Conservation (phyloP, 2,888 invertebrate genomes). For the Chydorus sphaericus region DNA sequence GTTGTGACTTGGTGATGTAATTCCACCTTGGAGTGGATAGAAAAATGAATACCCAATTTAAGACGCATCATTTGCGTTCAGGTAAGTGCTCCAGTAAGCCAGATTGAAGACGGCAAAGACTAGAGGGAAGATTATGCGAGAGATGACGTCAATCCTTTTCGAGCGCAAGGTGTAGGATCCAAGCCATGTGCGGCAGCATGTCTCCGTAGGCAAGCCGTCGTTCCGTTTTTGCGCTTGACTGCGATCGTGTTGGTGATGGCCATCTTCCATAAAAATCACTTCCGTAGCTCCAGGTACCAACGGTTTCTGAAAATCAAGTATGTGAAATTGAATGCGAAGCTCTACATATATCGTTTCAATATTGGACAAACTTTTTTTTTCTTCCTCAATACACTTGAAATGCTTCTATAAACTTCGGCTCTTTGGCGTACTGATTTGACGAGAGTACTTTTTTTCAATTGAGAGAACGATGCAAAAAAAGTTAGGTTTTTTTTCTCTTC, state of each 20-base stretch:
- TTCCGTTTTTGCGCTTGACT: not conserved
- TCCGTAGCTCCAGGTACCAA: constrained; percentile 8
- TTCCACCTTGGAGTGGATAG: not conserved
- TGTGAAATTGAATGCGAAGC: too few relatives aligned
- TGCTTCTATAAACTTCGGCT: too few relatives aligned
- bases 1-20: too few relatives aligned
- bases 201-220: not conserved
- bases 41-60: not conserved
- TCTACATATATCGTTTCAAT: too few relatives aligned
- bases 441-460: too few relatives aligned
- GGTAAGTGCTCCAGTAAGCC: constrained; percentile 83
- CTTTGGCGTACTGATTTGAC: too few relatives aligned
- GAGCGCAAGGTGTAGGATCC: constrained; percentile 89
- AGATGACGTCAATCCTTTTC: constrained; percentile 94
- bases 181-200: constrained; percentile 34
- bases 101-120: constrained; percentile 90
- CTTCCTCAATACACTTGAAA: too few relatives aligned
- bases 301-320: constrained; percentile 9
- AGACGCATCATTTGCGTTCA: constrained; percentile 40
- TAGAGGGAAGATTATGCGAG: constrained; percentile 85
- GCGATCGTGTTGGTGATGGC: too few relatives aligned
- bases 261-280: constrained; percentile 12
- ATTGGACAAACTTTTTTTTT: too few relatives aligned
- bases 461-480: too few relatives aligned
- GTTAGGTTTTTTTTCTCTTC: too few relatives aligned